Evolutionary conservation across 2,888 invertebrate genomes (phyloP).

Genomic region (Itoplectis maculator): DNA sequence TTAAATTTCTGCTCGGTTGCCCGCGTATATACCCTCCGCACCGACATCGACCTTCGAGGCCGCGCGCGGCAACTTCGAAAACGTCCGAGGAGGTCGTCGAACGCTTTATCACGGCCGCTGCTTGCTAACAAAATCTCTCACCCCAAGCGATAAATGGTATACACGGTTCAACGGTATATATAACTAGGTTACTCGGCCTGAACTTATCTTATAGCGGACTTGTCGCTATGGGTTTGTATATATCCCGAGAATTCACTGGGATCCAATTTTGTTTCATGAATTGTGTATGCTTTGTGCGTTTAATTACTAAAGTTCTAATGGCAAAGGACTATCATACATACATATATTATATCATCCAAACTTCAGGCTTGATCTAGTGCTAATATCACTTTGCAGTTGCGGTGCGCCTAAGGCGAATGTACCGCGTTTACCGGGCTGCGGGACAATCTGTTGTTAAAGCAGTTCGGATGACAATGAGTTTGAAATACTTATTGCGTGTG

Average conservation of each 20-base stretch:
- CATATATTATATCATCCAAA: slow-evolving; percentile 43
- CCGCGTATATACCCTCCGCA: not conserved
- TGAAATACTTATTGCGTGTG: not conserved
- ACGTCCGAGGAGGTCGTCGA: not conserved
- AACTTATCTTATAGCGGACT: slow-evolving; percentile 6
- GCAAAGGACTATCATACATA: slow-evolving; percentile 32
- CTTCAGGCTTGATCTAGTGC: slow-evolving; percentile 40
- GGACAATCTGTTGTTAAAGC: slow-evolving; percentile 10
- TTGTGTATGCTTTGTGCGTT: slow-evolving; percentile 35
- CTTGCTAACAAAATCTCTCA: slow-evolving; percentile 10
- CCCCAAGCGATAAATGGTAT: slow-evolving; percentile 13
- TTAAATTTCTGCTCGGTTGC: not conserved
- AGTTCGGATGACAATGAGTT: not conserved
- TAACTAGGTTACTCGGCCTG: not conserved
- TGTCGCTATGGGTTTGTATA: not conserved
- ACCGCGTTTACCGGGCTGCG: not conserved
- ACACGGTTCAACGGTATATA: not conserved
- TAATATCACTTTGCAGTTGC: slow-evolving; percentile 55
- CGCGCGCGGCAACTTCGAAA: not conserved
- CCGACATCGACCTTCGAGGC: not conserved
- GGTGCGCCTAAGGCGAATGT: not conserved
- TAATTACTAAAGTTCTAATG: slow-evolving; percentile 59
- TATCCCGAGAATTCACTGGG: not conserved
- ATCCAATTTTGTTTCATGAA: slow-evolving; percentile 21
- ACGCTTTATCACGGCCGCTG: not conserved